Conservation (phyloP, 2,888 invertebrate genomes). For the Tinea pellionella region DNA sequence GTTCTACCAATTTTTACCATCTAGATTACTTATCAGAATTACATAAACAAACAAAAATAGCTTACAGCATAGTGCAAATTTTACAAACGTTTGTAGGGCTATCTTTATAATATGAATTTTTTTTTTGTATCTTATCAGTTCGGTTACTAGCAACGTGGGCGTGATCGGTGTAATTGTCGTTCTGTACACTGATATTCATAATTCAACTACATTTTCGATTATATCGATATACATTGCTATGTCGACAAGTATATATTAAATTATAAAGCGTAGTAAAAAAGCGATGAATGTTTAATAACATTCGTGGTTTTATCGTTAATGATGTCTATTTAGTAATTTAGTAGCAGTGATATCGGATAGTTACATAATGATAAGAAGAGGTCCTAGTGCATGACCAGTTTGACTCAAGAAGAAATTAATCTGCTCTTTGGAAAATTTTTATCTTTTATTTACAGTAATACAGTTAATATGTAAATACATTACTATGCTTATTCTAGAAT, state of each 20-base stretch:
- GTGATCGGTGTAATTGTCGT: slow-evolving; percentile 4
- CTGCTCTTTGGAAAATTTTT: slow-evolving; percentile 7
- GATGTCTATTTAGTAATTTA: neutral
- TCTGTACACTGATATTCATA: neutral
- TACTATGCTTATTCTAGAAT: neutral
- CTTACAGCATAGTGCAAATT: neutral
- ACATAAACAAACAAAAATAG: neutral
- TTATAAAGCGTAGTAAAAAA: neutral
- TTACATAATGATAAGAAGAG: slow-evolving; percentile 13
- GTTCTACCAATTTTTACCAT: no score
- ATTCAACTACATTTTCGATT: neutral
- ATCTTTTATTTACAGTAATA: slow-evolving; percentile 2
- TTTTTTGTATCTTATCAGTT: slow-evolving; percentile 11
- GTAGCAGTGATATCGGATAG: slow-evolving; percentile 1
- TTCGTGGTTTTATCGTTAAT: neutral
- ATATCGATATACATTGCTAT: neutral
- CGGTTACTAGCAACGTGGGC: slow-evolving; percentile 3
- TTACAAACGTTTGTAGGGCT: neutral
- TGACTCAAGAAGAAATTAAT: slow-evolving; percentile 13
- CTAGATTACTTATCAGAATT: neutral
- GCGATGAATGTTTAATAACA: neutral
- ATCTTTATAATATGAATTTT: neutral
- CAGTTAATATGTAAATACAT: neutral
- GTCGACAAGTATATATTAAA: neutral
- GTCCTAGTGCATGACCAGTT: slow-evolving; percentile 13